Evolutionary conservation across 2,888 invertebrate genomes (phyloP).

Genomic region (Gasteruption jaculator): DNA sequence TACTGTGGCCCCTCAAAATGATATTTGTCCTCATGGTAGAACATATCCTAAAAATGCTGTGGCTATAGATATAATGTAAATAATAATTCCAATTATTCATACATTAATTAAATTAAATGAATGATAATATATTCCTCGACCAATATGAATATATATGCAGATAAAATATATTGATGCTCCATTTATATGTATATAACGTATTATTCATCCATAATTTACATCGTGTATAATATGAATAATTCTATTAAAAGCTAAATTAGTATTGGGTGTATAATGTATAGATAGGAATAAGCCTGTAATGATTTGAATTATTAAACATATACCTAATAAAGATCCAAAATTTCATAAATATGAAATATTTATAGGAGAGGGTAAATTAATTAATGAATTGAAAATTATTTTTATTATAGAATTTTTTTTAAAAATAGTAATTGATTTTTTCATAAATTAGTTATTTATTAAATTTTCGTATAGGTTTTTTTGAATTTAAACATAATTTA

Average conservation of each 20-base stretch:
- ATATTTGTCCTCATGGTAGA: slow-evolving; percentile 76
- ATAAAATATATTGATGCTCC: slow-evolving; percentile 72
- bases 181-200: slow-evolving; percentile 66
- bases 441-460: too few relatives aligned
- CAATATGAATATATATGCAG: slow-evolving; percentile 65
- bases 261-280: slow-evolving; percentile 65
- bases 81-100: slow-evolving; percentile 63
- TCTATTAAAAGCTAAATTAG: slow-evolving; percentile 63
- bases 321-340: slow-evolving; percentile 63
- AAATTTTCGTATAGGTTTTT: slow-evolving; percentile 54
- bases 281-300: slow-evolving; percentile 66
- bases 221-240: slow-evolving; percentile 67
- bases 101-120: slow-evolving; percentile 63
- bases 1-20: slow-evolving; percentile 76
- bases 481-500: slow-evolving; percentile 59
- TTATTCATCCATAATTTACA: slow-evolving; percentile 66
- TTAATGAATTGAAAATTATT: slow-evolving; percentile 59
- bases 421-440: slow-evolving; percentile 34
- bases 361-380: slow-evolving; percentile 59
- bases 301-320: slow-evolving; percentile 65
- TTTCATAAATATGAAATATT: slow-evolving; percentile 67
- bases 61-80: slow-evolving; percentile 66
- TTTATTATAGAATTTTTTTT: slow-evolving; percentile 47
- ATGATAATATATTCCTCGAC: slow-evolving; percentile 60
- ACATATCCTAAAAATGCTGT: slow-evolving; percentile 77